Base-by-base conservation (phyloP, 1,140 invertebrate species). In the Notospermus geniculatus region DNA sequence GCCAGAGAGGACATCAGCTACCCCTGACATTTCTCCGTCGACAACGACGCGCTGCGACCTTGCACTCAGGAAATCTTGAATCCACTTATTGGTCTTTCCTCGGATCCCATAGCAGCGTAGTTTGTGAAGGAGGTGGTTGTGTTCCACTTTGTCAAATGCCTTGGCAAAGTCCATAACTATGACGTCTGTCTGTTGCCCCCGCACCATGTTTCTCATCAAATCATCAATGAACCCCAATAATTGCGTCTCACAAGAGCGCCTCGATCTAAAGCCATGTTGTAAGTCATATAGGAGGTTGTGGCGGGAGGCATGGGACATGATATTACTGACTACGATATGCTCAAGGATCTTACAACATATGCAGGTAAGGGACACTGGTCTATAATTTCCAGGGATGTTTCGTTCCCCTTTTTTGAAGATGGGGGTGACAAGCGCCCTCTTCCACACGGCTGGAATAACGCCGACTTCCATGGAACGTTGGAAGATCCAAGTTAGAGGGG, bases 91-190 rank as follows among this genome's bases (percentile, higher is more conserved):
- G 11, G 28, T 54, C 19, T 55, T 52, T 13, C 62, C 63, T 39
- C 22, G 19, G 19, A 65, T 57, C 2, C 62, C 62, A 50, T 66
- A 64, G 13, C 30, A 27, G 2, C 53, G 19, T 22, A 64, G 36
- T 62, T 65, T 69, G 39, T 66, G 46, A 13, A 60, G 13, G 23
- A 71, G 64, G 5, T 59, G 56, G 1, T 13, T 46, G 32, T 63
- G 67, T 28, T 39, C 45, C 1, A 67, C 67, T 65, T 69, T 62
- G 45, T 71, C 67, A 45, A 70, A 67, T 17, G 62, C 65, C 45
- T 64, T 60, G 22, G 62, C 54, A 30, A 67, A 67, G 52, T 69
- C 67, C 58, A 61, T 57, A 11, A 66, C 57, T 2, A 65, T 60
- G 11, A 60, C 28, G 39, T 61, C 54, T 30, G 56, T 60, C 36